Conservation (phyloP, 1,140 invertebrate species). For the Drosophila watanabei region DNA sequence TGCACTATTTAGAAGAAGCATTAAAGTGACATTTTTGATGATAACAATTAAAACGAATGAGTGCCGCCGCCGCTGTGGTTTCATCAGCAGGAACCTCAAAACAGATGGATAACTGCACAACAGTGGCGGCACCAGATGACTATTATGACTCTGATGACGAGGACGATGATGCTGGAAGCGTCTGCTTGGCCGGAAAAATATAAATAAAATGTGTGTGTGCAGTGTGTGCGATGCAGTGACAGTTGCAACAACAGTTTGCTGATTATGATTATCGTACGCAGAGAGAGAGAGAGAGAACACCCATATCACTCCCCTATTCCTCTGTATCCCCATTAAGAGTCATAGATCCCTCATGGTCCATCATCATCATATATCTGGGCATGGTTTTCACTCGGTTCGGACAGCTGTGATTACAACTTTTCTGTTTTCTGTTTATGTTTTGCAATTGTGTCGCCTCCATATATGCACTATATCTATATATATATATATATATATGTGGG, state of each 20-base stretch:
- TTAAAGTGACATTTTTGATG: constrained; percentile 41
- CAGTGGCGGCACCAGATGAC: constrained; percentile 28
- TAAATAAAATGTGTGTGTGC: constrained; percentile 52
- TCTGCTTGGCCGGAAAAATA: constrained; percentile 75
- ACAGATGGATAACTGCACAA: constrained; percentile 30
- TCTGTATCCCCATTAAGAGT: constrained; percentile 17
- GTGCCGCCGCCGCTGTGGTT: constrained; percentile 36
- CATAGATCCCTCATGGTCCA: constrained; percentile 39
- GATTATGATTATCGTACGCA: constrained; percentile 47
- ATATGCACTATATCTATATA: neutral
- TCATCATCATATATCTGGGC: constrained; percentile 38
- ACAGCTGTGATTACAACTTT: constrained; percentile 83
- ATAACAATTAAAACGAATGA: constrained; percentile 77
- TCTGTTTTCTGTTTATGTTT: constrained; percentile 79
- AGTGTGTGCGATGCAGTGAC: constrained; percentile 23
- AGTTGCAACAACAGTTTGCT: constrained; percentile 53
- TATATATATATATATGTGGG: constrained; percentile 1
- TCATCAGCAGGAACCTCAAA: constrained; percentile 33
- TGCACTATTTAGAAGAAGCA: constrained; percentile 7
- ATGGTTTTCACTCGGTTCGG: constrained; percentile 50
- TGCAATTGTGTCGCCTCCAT: constrained; percentile 66
- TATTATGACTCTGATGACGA: constrained; percentile 11
- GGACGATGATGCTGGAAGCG: constrained; percentile 36
- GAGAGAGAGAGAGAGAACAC: neutral
- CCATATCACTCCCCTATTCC: constrained; percentile 10